Conservation (phyloP, 2,888 invertebrate species). For the Apodemia zela region DNA sequence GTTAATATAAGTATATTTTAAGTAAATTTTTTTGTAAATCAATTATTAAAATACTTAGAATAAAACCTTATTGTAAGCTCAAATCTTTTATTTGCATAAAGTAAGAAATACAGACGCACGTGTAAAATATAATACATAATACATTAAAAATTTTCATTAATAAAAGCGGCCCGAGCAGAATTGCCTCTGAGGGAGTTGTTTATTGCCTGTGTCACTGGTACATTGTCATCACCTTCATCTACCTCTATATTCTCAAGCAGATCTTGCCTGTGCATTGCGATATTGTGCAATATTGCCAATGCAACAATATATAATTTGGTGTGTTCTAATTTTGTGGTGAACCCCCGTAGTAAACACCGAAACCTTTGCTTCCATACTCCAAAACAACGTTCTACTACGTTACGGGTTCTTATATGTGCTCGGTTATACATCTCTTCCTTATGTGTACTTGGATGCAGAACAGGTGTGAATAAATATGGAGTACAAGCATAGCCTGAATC, state of each 20-base stretch:
- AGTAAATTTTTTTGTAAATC: too few species aligned
- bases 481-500: background rate
- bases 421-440: background rate
- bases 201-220: too few species aligned
- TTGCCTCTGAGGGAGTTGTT: background rate
- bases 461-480: background rate
- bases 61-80: too few species aligned
- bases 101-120: too few species aligned
- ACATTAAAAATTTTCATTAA: background rate
- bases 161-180: background rate
- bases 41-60: too few species aligned
- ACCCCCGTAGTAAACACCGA: conserved; percentile 20
- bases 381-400: conserved; percentile 15
- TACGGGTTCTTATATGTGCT: background rate
- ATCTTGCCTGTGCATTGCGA: conserved; percentile 14
- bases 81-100: too few species aligned
- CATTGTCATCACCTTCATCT: too few species aligned
- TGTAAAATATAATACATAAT: too few species aligned
- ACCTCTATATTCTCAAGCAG: background rate
- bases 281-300: conserved; percentile 20
- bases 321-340: conserved; percentile 17
- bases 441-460: background rate
- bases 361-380: conserved; percentile 23
- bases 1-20: too few species aligned
- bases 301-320: conserved; percentile 21